Evolutionary conservation across 2,113 vertebrate genomes (phyloP).

Genomic region (Malurus alboscapulatus): DNA sequence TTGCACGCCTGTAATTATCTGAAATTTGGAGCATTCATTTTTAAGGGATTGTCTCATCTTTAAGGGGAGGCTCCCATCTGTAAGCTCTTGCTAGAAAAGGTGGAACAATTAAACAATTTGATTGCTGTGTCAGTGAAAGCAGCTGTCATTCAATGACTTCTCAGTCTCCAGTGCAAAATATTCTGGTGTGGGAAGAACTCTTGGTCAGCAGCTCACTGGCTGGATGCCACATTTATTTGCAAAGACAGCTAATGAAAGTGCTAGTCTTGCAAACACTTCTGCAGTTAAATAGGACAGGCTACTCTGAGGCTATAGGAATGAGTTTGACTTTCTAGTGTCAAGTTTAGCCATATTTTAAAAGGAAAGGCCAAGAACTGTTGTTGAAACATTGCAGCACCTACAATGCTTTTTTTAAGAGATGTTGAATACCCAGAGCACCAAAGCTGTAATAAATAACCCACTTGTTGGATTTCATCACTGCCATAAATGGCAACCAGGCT

Average conservation of each 20-base stretch:
- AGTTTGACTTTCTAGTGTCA: neutral
- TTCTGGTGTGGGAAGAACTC: neutral
- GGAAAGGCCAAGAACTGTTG: fast-evolving
- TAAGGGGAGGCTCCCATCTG: neutral
- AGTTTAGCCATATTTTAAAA: neutral
- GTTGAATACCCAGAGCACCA: neutral
- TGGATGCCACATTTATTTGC: neutral
- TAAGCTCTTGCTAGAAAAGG: neutral
- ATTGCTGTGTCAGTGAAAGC: neutral
- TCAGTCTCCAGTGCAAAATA: neutral
- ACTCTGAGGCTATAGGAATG: neutral
- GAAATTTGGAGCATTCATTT: neutral
- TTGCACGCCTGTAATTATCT: neutral
- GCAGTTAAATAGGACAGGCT: neutral
- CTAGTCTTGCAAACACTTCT: neutral
- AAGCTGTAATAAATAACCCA: neutral
- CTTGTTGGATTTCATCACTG: neutral
- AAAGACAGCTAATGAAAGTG: neutral
- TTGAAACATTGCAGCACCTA: neutral
- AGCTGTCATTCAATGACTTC: neutral
- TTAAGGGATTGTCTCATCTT: neutral
- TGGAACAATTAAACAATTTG: neutral
- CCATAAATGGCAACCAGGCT: neutral
- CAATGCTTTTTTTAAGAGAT: neutral
- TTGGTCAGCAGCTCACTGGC: neutral